A percentile compares a stretch with the other conserved stretches of the same genome.
phyloP scores from a whole-genome alignment of 2,113 vertebrate species.

The Lasiurus borealis region DNA sequence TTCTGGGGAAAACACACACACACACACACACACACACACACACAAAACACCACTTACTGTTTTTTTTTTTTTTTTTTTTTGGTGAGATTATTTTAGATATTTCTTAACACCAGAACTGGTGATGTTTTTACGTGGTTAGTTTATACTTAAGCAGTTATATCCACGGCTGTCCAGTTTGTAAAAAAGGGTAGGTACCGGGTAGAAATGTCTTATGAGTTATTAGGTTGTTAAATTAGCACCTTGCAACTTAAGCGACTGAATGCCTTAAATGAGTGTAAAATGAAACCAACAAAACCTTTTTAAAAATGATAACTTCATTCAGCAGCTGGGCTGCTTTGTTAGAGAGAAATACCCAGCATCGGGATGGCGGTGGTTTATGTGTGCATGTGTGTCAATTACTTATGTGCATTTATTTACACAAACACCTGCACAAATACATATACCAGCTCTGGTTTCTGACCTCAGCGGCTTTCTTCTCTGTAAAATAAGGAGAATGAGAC shows the following conservation, averaged over 20 bases:
- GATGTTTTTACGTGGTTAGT: not conserved
- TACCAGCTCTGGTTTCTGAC: not conserved
- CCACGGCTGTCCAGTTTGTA: not conserved
- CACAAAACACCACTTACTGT: not conserved
- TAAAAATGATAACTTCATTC: not conserved
- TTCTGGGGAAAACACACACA: not conserved
- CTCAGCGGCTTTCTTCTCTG: not conserved
- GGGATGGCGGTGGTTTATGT: fast-evolving
- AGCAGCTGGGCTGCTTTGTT: not conserved
- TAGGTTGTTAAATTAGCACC: not conserved
- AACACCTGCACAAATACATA: too few relatives aligned
- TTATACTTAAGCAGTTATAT: not conserved
- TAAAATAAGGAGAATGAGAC: not conserved
- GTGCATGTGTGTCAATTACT: too few relatives aligned
- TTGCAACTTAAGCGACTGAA: not conserved
- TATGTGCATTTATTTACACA: not conserved
- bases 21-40: too few relatives aligned
- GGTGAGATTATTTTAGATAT: not conserved
- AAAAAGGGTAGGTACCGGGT: not conserved
- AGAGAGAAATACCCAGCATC: not conserved
- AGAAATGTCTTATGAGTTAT: not conserved
- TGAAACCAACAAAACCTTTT: not conserved
- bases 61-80: not conserved
- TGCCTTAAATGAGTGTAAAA: not conserved
- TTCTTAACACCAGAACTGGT: not conserved